Base-by-base conservation (phyloP, 2,888 invertebrate genomes). In the Drosophila picticornis region DNA sequence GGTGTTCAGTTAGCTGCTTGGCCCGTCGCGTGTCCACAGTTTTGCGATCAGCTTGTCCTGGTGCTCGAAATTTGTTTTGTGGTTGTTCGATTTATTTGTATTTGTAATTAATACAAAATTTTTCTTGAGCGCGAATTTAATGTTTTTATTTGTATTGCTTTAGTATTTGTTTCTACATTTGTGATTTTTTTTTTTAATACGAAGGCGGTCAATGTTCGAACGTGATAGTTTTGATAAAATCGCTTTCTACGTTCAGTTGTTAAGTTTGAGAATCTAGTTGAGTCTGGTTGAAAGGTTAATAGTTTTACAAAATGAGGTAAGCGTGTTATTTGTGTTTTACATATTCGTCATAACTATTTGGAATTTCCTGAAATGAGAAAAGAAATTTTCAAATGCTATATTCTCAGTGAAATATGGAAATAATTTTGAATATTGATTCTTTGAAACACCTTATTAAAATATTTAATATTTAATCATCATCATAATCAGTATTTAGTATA, bases 291-390 rank as follows among this genome's bases (percentile, higher is more conserved):
- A 40, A 36, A 50, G 11, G 11, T 36, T 31, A 55, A 57, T 36
- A 27, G n/a, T 34, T 50, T 31, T 19, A 13, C n/a, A 82, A 69
- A 51, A 81, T 81, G 80, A 79, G 75, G 80, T 81, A 71, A 82
- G 80, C 75, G 50, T 19, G 22, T 29, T 29, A 34, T 57, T 43
- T 27, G 25, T 25, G 16, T 48, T 43, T 22, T 22, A 22, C 36
- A 19, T 7, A 7, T 36, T 19, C 2, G 19, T 16, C 19, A 19
- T 36, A 36, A 19, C 36, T 36, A 19, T 36, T 36, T 36, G 36
- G 19, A 43, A 22, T 22, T 22, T 43, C n/a, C 22, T 5, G 22
- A 11, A n/a, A n/a, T 11, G n/a, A 4, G n/a, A 40, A n/a, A 10
- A 5, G 4, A 5, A 22, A 22, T 43, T 43, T 43, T 43, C 46